Evolutionary conservation across 2,888 invertebrate species (phyloP).

Genomic region (Hylaea fasciaria): DNA sequence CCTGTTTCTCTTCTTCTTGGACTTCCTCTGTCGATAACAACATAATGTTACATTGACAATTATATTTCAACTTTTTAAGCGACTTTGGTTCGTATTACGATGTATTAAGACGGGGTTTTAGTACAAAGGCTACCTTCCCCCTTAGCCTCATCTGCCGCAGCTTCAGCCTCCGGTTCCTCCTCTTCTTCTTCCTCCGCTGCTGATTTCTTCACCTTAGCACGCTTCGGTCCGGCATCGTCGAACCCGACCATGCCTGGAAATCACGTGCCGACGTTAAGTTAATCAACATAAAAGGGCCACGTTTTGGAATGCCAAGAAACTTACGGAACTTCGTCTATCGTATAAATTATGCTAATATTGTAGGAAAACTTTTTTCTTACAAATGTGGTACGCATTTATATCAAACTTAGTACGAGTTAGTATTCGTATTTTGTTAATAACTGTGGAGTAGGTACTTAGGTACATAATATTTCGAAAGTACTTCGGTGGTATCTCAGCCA

Average conservation of each 20-base stretch:
- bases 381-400: too few relatives aligned
- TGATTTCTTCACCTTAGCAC: slow-evolving; percentile 76
- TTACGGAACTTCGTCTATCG: not conserved
- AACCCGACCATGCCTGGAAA: slow-evolving; percentile 72
- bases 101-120: too few relatives aligned
- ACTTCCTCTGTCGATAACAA: slow-evolving; percentile 54
- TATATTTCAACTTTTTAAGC: not conserved
- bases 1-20: slow-evolving; percentile 55
- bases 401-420: too few relatives aligned
- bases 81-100: too few relatives aligned
- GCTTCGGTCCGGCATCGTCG: slow-evolving; percentile 80
- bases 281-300: not conserved
- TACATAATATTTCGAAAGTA: too few relatives aligned
- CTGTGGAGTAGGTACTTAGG: too few relatives aligned
- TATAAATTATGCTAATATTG: not conserved
- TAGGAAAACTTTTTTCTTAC: too few relatives aligned
- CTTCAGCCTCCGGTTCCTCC: slow-evolving; percentile 68
- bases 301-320: not conserved
- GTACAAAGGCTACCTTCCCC: slow-evolving; percentile 57
- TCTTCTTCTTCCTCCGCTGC: slow-evolving; percentile 74
- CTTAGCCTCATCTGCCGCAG: slow-evolving; percentile 62
- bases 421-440: too few relatives aligned
- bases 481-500: too few relatives aligned
- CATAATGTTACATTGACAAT: not conserved
- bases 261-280: not conserved